Base-by-base conservation (phyloP, 2,113 vertebrate species). In the Erythrolamprus reginae region DNA sequence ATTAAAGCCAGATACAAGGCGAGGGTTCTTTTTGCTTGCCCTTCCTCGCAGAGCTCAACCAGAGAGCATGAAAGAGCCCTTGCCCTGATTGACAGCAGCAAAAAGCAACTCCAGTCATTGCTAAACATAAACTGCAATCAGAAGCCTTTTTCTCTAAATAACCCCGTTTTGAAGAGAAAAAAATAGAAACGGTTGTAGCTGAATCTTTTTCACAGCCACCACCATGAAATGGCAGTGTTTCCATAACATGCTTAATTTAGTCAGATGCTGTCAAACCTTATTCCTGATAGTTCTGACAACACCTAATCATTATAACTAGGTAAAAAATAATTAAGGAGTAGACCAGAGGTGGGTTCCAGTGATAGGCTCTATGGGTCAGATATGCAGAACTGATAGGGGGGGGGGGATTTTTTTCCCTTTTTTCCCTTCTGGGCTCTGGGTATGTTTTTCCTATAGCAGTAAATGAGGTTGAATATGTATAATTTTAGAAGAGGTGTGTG, bases 31-130 rank as follows among this genome's bases (percentile, higher is more conserved):
- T 84, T 38, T 82, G 38, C 91, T 83, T 91, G 87, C 84, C 55
- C 89, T 90, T 92, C 90, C 90, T 91, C 77, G 88, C 48, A 47
- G 93, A 92, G 53, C 45, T 89, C 94, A 61, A 89, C 91, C 92
- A 92, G 93, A 95, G 91, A 95, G 88, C 77, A 85, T 88, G 24
- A 84, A 86, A 87, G 84, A 47, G 42, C 48, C 24, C 47, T 93
- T 47, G 17, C 91, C 28, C n/a, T 91, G 7, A 88, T 88, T 88
- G 77, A 83, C 55, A 84, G 70, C 33, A 51, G 33, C 33, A 47
- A 83, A 87, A 85, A 89, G 88, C 65, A 26, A 47, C 48, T 87
- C 87, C 53, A 92, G 61, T 1, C 8, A 45, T 8, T 38, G 83
- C 88, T 42, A 91, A 91, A 93, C 55, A 53, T 26, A 48, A 48